phyloP scores from a whole-genome alignment of 2,888 invertebrate species.

The Tetropium fuscum region DNA sequence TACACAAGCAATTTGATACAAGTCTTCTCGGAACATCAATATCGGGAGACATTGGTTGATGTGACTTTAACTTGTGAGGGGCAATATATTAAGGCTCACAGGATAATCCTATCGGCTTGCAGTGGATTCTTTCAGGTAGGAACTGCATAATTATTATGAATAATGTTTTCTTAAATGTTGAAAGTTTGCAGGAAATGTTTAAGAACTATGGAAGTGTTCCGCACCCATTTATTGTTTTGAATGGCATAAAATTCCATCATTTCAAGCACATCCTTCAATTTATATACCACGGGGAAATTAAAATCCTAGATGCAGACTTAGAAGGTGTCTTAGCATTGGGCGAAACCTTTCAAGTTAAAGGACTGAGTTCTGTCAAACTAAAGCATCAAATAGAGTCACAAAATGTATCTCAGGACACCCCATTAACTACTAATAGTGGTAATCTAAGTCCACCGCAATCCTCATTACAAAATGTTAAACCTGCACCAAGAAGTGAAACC shows the following conservation, averaged over 20 bases:
- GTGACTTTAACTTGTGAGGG: slow-evolving; percentile 67
- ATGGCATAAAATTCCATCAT: slow-evolving; percentile 63
- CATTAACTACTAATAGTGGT: not conserved
- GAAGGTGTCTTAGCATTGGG: slow-evolving; percentile 64
- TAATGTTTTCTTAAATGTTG: not conserved
- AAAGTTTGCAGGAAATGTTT: slow-evolving; percentile 29
- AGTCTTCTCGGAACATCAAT: slow-evolving; percentile 65
- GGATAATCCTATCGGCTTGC: slow-evolving; percentile 68
- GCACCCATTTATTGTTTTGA: slow-evolving; percentile 66
- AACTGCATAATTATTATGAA: not conserved
- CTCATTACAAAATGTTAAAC: not conserved
- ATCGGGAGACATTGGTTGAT: slow-evolving; percentile 65
- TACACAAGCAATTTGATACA: slow-evolving; percentile 67
- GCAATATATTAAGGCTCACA: slow-evolving; percentile 67
- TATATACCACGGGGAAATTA: slow-evolving; percentile 68
- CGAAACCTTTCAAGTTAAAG: slow-evolving; percentile 67
- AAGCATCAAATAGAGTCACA: slow-evolving; percentile 29
- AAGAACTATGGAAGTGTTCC: slow-evolving; percentile 58
- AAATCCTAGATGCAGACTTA: slow-evolving; percentile 65
- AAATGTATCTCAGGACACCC: not conserved
- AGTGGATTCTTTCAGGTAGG: slow-evolving; percentile 67
- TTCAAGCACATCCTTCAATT: slow-evolving; percentile 66
- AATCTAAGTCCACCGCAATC: too few relatives aligned
- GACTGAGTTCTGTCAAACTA: slow-evolving; percentile 50
- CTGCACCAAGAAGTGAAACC: too few relatives aligned